These are phyloP conservation scores for Tinea trinotella DNA, from an alignment of 2,888 invertebrate species.

Conservation along the genomic window DNA sequence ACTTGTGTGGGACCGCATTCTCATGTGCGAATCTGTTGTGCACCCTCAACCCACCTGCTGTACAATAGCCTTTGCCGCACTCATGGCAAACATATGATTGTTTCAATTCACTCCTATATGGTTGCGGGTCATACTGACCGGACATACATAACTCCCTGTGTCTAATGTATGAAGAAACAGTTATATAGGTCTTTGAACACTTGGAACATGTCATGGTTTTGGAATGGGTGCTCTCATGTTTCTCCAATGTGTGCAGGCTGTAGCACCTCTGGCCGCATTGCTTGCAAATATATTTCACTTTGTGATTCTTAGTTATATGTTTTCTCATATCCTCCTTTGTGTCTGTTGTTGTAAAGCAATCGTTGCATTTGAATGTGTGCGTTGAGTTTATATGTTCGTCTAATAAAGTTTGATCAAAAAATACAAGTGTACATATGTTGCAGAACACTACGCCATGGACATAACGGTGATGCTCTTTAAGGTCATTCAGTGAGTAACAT, in stretches of 20 bases:
- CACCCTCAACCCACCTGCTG: slow-evolving; percentile 50
- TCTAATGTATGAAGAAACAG: slow-evolving; percentile 46
- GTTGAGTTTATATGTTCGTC: slow-evolving; percentile 28
- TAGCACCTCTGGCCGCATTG: slow-evolving; percentile 50
- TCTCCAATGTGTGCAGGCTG: slow-evolving; percentile 39
- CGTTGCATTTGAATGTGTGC: slow-evolving; percentile 35
- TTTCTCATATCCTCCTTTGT: slow-evolving; percentile 37
- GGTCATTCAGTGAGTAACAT: slow-evolving; percentile 31
- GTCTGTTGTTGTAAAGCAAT: slow-evolving; percentile 26
- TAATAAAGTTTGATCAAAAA: slow-evolving; percentile 30
- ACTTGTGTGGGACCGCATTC: slow-evolving; percentile 50
- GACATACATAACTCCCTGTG: slow-evolving; percentile 51
- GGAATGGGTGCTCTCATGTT: slow-evolving; percentile 48
- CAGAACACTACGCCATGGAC: slow-evolving; percentile 39
- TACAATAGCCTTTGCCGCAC: slow-evolving; percentile 55
- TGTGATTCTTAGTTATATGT: slow-evolving; percentile 39
- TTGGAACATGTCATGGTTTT: slow-evolving; percentile 49
- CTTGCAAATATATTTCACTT: slow-evolving; percentile 37
- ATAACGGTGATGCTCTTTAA: slow-evolving; percentile 36
- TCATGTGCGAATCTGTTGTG: slow-evolving; percentile 55
- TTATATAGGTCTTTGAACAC: slow-evolving; percentile 51
- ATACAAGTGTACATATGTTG: slow-evolving; percentile 37
- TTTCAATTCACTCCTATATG: slow-evolving; percentile 40
- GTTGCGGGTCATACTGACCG: slow-evolving; percentile 48
- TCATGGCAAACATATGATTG: slow-evolving; percentile 42